phyloP scores from a whole-genome alignment of 2,888 invertebrate genomes.

The Pristionchus arcanus region DNA sequence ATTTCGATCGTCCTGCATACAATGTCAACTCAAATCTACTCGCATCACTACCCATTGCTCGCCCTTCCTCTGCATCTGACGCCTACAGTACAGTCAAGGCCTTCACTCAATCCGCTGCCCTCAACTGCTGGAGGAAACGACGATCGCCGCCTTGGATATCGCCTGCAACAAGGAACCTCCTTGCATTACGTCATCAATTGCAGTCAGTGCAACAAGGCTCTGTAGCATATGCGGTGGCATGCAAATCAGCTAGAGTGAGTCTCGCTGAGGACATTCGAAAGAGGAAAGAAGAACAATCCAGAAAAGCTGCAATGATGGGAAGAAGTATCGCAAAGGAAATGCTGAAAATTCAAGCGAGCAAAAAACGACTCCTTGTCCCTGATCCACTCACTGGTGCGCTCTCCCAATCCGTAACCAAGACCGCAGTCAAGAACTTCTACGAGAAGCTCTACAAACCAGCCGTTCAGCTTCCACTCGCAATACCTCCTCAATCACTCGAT shows the following conservation, averaged over 20 bases:
- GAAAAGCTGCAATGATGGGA: too few species aligned
- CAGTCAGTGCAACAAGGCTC: not conserved
- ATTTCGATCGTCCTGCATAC: constrained; percentile 6
- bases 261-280: not conserved
- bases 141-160: constrained; percentile 21
- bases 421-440: too few species aligned
- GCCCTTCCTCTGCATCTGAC: not conserved
- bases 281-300: too few species aligned
- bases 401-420: too few species aligned
- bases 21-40: too few species aligned
- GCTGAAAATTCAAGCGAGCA: too few species aligned
- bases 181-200: constrained; percentile 11
- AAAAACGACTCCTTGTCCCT: too few species aligned
- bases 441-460: too few species aligned
- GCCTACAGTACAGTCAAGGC: constrained; percentile 27
- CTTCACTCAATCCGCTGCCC: constrained; percentile 11
- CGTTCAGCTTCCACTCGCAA: too few species aligned
- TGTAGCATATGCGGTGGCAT: not conserved
- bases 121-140: not conserved
- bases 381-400: too few species aligned
- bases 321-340: too few species aligned
- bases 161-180: not conserved
- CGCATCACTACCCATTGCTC: not conserved
- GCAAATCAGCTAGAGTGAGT: constrained; percentile 10
- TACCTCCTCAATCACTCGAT: too few species aligned